Evolutionary conservation across 2,797 vertebrate species (phyloP).

Genomic region (Pangasius krempfi): DNA sequence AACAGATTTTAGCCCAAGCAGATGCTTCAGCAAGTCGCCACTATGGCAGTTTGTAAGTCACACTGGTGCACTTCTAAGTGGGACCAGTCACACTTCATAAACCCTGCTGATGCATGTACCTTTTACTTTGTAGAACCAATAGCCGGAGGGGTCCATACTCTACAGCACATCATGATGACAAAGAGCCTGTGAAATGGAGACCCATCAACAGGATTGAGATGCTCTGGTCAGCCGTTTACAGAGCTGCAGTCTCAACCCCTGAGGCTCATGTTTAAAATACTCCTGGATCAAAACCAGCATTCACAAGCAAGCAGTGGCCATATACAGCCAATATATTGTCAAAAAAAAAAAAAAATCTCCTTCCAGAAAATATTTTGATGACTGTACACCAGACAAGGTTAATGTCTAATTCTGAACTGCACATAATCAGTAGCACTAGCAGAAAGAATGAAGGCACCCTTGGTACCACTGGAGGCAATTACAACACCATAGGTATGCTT

Average conservation of each 20-base stretch:
- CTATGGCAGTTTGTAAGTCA: constrained; percentile 63
- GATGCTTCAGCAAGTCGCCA: constrained; percentile 56
- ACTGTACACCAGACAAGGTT: background rate
- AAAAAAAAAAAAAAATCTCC: background rate
- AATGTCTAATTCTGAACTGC: constrained; percentile 12
- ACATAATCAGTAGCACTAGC: constrained; percentile 20
- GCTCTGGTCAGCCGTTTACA: constrained; percentile 44
- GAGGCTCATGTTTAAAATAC: constrained; percentile 37
- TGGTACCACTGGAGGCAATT: constrained; percentile 16
- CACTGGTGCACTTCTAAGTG: constrained; percentile 67
- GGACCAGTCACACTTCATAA: constrained; percentile 68
- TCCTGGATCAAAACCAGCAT: constrained; percentile 13
- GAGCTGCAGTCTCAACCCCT: constrained; percentile 39
- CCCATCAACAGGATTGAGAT: constrained; percentile 46
- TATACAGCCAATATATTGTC: background rate
- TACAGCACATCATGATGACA: constrained; percentile 45
- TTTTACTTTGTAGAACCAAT: constrained; percentile 53
- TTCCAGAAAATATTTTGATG: constrained; percentile 4
- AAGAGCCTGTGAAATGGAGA: constrained; percentile 38
- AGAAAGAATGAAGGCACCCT: constrained; percentile 11
- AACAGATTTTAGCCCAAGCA: constrained; percentile 31
- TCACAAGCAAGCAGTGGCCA: background rate
- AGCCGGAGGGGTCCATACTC: constrained; percentile 54
- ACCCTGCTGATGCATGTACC: constrained; percentile 57
- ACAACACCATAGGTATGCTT: constrained; percentile 15